Evolutionary conservation across 2,888 invertebrate species (phyloP), one percentile per base, ranked within the genome.

Genomic region (Keiferia lycopersicella): DNA sequence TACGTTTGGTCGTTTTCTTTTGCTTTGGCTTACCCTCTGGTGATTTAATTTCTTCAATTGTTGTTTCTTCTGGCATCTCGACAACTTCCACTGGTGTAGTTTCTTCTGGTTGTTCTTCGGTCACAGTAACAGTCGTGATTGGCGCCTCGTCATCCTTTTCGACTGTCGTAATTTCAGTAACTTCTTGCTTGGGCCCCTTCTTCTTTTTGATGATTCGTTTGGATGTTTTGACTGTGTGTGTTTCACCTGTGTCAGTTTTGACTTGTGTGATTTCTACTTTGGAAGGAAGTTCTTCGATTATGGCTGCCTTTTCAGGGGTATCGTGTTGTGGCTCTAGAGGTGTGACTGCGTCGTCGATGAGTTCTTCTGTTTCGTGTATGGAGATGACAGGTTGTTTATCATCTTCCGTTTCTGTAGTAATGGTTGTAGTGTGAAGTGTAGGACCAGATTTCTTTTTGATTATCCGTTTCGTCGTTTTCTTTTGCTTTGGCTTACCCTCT

Each of bases 151-250:
- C 84, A 2, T 87, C 84, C 63, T 85, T 83, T 66, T 88, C 80
- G 18, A 86, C 78, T 20, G 91, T 92, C 2, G 86, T 79, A 20
- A 86, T 87, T 73, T 87, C 87, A 1, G 92, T 89, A 38, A 87
- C 80, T 71, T 91, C 88, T 66, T 86, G 76, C 61, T 90, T 88
- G 0, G 77, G 75, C 0, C 87, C 92, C 61, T 83, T 86, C 65
- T 79, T 82, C 57, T 88, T 88, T 68, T 87, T 92, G 1, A 91
- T 84, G 0, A 85, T 80, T 1, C 88, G 87, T 68, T 84, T 92
- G 10, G 86, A 89, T 0, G 81, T 82, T 7, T 78, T 82, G 0
- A 74, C 62, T 3, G 68, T 69, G 34, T 73, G 64, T 0, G 69
- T 59, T 0, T 73, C 71, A 0, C 70, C 72, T 6, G 64, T 64